Conservation (phyloP, 2,888 invertebrate species). For the Acrobasis repandana region DNA sequence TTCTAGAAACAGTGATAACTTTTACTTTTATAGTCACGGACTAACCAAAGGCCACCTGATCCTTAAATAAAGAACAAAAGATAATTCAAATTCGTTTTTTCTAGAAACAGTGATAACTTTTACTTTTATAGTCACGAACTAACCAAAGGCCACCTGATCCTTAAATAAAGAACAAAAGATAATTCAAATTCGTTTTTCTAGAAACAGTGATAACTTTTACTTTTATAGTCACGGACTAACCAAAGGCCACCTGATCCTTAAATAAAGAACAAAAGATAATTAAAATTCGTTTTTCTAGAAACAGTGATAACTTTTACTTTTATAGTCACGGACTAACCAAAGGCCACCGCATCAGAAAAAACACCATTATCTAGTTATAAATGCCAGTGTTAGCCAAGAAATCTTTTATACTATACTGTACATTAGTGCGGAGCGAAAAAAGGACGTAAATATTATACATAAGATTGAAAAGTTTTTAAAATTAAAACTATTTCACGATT, state of each 20-base stretch:
- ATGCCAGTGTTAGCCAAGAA: constrained; percentile 36
- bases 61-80: too few relatives aligned
- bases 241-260: too few relatives aligned
- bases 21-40: not conserved
- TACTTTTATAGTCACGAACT: too few relatives aligned
- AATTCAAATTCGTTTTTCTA: too few relatives aligned
- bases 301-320: not conserved
- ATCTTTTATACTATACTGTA: constrained; percentile 21
- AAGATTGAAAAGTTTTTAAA: not conserved
- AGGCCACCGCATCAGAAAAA: not conserved
- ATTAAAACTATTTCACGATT: not conserved
- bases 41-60: not conserved
- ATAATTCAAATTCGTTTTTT: too few relatives aligned
- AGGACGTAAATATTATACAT: not conserved
- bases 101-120: too few relatives aligned
- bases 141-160: too few relatives aligned
- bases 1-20: not conserved
- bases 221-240: too few relatives aligned
- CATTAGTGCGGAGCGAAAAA: constrained; percentile 22
- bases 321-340: not conserved
- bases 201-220: too few relatives aligned
- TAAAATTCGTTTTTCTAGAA: not conserved
- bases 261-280: too few relatives aligned
- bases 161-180: too few relatives aligned
- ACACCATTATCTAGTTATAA: constrained; percentile 34